These are phyloP conservation scores for Dinothrombium tinctorium DNA, from an alignment of 1,140 invertebrate genomes.

Conservation along the genomic window DNA sequence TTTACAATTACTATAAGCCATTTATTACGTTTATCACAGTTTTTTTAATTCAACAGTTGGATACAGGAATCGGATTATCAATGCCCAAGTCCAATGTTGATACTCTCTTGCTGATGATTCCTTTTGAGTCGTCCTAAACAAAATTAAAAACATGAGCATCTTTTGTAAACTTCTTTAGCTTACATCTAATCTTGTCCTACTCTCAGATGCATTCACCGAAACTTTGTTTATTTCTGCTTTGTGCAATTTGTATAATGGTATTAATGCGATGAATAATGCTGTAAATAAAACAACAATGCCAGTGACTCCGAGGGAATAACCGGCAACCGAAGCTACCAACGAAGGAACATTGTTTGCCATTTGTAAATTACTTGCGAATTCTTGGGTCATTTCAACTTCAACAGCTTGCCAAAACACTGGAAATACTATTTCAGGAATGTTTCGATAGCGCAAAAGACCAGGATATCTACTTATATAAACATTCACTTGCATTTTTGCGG, in stretches of 20 bases:
- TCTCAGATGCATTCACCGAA: no score
- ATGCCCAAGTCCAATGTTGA: no score
- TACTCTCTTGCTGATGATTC: no score
- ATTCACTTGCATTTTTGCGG: conserved; percentile 15
- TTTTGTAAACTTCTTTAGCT: no score
- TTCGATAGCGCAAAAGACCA: conserved; percentile 11
- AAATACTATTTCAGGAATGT: conserved; percentile 15
- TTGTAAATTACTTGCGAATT: conserved; percentile 8
- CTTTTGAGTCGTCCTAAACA: no score
- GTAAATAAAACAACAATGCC: not conserved
- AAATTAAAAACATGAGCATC: no score
- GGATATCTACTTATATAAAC: conserved; percentile 11
- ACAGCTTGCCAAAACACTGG: conserved; percentile 16
- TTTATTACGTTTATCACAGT: no score
- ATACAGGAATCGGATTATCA: no score
- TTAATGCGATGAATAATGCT: not conserved
- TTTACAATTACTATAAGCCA: no score
- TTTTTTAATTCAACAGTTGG: no score
- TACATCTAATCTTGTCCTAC: no score
- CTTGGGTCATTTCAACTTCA: conserved; percentile 4
- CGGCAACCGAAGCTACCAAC: not conserved
- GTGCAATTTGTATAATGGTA: not conserved
- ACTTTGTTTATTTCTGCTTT: not conserved
- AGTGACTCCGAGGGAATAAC: not conserved
- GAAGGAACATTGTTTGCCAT: conserved; percentile 2